Base-by-base conservation (phyloP, 2,888 invertebrate species). In the Orchestes rusci region DNA sequence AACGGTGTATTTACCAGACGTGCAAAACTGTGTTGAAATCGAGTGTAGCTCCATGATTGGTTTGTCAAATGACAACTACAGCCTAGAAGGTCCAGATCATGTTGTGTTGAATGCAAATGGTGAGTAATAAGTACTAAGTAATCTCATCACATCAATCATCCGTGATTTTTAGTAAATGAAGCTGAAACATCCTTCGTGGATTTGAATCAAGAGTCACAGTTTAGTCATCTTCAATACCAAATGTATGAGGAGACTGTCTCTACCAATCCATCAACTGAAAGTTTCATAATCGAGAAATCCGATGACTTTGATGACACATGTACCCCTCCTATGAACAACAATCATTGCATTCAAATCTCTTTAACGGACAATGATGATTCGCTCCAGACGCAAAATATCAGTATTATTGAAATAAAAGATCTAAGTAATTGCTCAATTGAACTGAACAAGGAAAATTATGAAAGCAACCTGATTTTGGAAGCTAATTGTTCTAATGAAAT, bases 1-100 rank as follows among this genome's bases (percentile, higher is more conserved):
- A 8, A 12, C 49, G 15, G 48, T 49, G 31, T 46, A 36, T 37
- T 28, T 62, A 32, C 59, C 59, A 0, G 61, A 59, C 16, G 60
- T 61, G 3, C 59, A 61, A 48, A 63, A 54, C 30, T 63, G 62
- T 39, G 55, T 64, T 3, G 63, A 64, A 54, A 56, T 63, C 29
- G 62, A 62, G 43, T 60, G 60, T 0, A 56, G 56, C 8, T 59
- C 61, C 35, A 54, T 64, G 4, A 63, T 67, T 15, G 62, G 51
- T 40, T 57, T 65, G 30, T 53, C 56, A 8, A 65, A 65, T 32
- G 59, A 57, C 40, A 64, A 65, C 3, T 50, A 16, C 13, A 27
- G 18, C 19, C 39, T 47, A 18, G 20, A n/a, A n/a, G n/a, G n/a
- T n/a, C n/a, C n/a, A n/a, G n/a, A n/a, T n/a, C n/a, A n/a, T n/a